A percentile compares a stretch with the other conserved stretches of the same genome.
Evolutionary conservation across 1,140 invertebrate genomes (phyloP).

Genomic region (Philopotamus ludificatus): DNA sequence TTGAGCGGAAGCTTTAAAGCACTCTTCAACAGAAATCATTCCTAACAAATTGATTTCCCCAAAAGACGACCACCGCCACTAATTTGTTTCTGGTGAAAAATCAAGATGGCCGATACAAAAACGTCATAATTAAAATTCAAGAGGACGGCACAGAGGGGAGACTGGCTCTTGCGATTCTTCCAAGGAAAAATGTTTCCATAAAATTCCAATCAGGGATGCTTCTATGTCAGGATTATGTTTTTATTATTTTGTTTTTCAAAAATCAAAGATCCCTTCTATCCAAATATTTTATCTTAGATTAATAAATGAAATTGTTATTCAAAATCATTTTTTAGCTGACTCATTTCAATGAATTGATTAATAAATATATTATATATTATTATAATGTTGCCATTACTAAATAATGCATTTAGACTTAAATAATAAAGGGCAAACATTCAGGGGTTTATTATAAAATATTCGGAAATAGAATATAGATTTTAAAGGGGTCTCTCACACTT

Average conservation of each 20-base stretch:
- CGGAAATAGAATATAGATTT: too few species aligned
- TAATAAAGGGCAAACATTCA: too few species aligned
- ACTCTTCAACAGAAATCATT: background rate
- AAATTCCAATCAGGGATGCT: background rate
- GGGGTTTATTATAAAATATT: too few species aligned
- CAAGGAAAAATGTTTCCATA: background rate
- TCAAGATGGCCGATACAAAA: slow-evolving; percentile 24
- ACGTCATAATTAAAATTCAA: slow-evolving; percentile 25
- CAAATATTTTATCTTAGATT: background rate
- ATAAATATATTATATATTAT: too few species aligned
- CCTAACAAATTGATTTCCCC: background rate
- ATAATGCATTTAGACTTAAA: too few species aligned
- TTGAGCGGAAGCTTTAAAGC: background rate
- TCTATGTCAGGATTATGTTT: too few species aligned
- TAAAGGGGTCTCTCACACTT: too few species aligned
- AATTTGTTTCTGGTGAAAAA: slow-evolving; percentile 20
- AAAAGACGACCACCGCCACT: slow-evolving; percentile 14
- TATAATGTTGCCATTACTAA: too few species aligned
- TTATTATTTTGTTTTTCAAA: too few species aligned
- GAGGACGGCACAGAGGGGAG: background rate
- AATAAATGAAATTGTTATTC: background rate
- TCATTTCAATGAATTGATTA: too few species aligned
- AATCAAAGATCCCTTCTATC: too few species aligned
- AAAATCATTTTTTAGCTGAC: background rate
- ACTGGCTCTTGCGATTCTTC: background rate